A percentile compares a stretch with the other conserved stretches of the same genome.
phyloP scores from a whole-genome alignment of 2,797 vertebrate species.

The Enteromius unitaeniatus region DNA sequence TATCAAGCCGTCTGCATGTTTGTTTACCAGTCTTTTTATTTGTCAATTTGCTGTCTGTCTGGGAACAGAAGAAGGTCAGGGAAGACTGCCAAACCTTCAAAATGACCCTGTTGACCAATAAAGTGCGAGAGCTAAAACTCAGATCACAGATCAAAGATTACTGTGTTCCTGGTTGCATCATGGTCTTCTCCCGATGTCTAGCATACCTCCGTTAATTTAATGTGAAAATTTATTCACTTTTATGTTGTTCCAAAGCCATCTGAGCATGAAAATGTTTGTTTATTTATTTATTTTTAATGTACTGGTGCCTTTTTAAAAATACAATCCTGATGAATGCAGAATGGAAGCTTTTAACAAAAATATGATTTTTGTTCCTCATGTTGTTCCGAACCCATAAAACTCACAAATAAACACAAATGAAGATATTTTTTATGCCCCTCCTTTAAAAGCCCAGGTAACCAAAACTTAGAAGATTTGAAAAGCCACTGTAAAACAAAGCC shows the following conservation, averaged over 20 bases:
- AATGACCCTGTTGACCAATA: conserved; percentile 47
- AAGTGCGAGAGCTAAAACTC: conserved; percentile 28
- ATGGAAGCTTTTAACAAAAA: not conserved
- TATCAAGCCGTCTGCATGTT: conserved; percentile 43
- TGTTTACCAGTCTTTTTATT: conserved; percentile 53
- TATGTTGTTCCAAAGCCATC: conserved; percentile 19
- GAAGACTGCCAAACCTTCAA: conserved; percentile 47
- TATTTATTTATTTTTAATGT: not conserved
- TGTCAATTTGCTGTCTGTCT: conserved; percentile 61
- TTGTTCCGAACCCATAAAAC: not conserved
- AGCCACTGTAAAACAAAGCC: not conserved
- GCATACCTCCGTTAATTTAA: not conserved
- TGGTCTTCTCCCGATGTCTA: not conserved
- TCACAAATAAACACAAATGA: not conserved
- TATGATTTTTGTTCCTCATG: not conserved
- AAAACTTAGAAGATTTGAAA: not conserved
- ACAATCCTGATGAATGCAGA: not conserved
- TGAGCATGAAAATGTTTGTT: not conserved
- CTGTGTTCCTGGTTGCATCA: conserved; percentile 2
- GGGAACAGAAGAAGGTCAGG: conserved; percentile 52
- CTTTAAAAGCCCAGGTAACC: not conserved
- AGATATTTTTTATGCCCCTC: not conserved
- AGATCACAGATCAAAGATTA: conserved; percentile 55
- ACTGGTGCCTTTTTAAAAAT: not conserved
- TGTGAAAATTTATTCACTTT: conserved; percentile 14